Evolutionary conservation across 2,888 invertebrate genomes (phyloP).

Genomic region (Zygogramma bicolorata): DNA sequence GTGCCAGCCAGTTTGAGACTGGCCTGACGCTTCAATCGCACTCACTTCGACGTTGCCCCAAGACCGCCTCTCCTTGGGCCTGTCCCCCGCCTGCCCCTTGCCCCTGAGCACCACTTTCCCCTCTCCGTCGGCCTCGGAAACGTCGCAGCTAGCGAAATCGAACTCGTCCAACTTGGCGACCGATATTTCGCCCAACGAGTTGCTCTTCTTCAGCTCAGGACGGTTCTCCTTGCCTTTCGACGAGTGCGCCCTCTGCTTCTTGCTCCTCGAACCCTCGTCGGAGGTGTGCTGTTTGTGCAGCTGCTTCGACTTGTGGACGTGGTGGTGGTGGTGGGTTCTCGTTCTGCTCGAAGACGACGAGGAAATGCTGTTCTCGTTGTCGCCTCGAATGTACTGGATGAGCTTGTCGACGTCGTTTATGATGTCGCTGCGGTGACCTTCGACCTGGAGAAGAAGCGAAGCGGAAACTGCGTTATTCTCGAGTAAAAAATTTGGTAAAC

Average conservation of each 20-base stretch:
- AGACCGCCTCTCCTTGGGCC: conserved; percentile 59
- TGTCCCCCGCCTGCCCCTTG: conserved; percentile 56
- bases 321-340: conserved; percentile 51
- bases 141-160: conserved; percentile 44
- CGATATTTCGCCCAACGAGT: conserved; percentile 83
- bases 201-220: conserved; percentile 55
- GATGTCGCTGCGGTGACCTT: conserved; percentile 82
- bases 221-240: conserved; percentile 59
- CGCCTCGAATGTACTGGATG: conserved; percentile 82
- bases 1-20: too few species aligned
- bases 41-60: conserved; percentile 61
- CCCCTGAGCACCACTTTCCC: conserved; percentile 56
- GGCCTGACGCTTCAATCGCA: too few species aligned
- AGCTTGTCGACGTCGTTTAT: conserved; percentile 79
- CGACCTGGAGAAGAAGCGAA: too few species aligned
- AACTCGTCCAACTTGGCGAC: conserved; percentile 68
- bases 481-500: too few species aligned
- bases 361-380: conserved; percentile 70
- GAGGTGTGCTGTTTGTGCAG: conserved; percentile 56
- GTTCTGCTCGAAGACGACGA: conserved; percentile 60
- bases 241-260: conserved; percentile 53
- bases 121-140: conserved; percentile 59
- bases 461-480: too few species aligned
- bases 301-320: conserved; percentile 56
- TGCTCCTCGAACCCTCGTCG: conserved; percentile 53